These are phyloP conservation scores for Fundulus diaphanus DNA, from an alignment of 2,797 vertebrate species.

Conservation along the genomic window DNA sequence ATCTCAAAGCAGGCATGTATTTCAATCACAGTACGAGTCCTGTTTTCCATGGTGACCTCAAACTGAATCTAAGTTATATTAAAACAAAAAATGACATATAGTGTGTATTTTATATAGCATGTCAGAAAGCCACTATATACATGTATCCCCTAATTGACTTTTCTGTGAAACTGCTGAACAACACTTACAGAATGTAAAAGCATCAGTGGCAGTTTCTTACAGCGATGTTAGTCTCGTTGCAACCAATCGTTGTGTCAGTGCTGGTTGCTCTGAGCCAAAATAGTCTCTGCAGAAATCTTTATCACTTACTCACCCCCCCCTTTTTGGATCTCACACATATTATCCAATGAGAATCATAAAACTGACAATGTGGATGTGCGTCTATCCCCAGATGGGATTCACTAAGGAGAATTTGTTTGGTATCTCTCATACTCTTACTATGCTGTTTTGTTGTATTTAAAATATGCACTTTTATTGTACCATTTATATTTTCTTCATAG, in stretches of 20 bases:
- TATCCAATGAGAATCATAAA: too few relatives aligned
- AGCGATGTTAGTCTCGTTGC: neutral
- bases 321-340: neutral
- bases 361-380: neutral
- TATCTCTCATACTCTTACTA: too few relatives aligned
- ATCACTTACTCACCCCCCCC: neutral
- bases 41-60: constrained; percentile 3
- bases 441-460: too few relatives aligned
- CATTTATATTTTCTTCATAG: too few relatives aligned
- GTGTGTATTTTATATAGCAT: neutral
- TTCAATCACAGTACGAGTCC: neutral
- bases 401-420: too few relatives aligned
- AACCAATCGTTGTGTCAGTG: neutral
- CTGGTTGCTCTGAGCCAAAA: neutral
- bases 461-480: too few relatives aligned
- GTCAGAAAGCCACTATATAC: neutral
- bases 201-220: neutral
- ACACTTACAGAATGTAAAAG: neutral
- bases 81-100: neutral
- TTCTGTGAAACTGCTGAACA: neutral
- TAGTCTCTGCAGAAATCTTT: neutral
- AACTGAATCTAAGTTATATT: neutral
- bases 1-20: constrained; percentile 14
- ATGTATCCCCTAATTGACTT: neutral
- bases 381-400: too few relatives aligned